Evolutionary conservation across 23 tunicate species (phyloP).

Genomic region (Trididemnum nubilum): DNA sequence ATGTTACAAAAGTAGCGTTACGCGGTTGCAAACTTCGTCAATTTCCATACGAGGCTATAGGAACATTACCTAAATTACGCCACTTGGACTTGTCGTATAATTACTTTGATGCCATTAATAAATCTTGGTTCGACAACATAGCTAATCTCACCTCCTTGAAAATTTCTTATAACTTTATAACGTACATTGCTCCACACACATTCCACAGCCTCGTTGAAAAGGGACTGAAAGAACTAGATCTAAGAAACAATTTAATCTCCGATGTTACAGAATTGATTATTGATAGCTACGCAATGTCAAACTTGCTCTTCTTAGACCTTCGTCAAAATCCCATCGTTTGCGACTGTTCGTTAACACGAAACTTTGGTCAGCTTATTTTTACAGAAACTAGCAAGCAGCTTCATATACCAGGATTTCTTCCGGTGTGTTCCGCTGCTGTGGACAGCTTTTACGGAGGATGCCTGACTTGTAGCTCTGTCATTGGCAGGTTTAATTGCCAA

Average conservation of each 20-base stretch:
- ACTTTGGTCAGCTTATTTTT: background rate
- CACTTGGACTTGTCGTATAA: constrained; percentile 4
- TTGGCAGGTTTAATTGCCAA: background rate
- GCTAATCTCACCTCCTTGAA: too few species aligned
- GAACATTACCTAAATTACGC: background rate
- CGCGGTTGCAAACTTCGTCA: background rate
- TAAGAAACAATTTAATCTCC: background rate
- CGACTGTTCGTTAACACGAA: background rate
- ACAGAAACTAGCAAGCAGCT: background rate
- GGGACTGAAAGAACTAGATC: constrained; percentile 4
- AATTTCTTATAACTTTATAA: background rate
- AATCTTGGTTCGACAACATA: background rate
- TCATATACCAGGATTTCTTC: constrained; percentile 1
- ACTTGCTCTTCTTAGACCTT: background rate
- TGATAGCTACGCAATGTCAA: background rate
- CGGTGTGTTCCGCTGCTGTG: background rate
- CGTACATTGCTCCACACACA: background rate
- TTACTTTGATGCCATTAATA: background rate
- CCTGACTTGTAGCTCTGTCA: background rate
- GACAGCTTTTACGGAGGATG: background rate
- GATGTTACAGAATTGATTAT: background rate
- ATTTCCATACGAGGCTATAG: background rate
- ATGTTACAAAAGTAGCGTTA: background rate
- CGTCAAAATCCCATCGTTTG: background rate
- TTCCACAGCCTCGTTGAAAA: background rate